phyloP scores from a whole-genome alignment of 2,888 invertebrate species.

The Anaspis maculata region DNA sequence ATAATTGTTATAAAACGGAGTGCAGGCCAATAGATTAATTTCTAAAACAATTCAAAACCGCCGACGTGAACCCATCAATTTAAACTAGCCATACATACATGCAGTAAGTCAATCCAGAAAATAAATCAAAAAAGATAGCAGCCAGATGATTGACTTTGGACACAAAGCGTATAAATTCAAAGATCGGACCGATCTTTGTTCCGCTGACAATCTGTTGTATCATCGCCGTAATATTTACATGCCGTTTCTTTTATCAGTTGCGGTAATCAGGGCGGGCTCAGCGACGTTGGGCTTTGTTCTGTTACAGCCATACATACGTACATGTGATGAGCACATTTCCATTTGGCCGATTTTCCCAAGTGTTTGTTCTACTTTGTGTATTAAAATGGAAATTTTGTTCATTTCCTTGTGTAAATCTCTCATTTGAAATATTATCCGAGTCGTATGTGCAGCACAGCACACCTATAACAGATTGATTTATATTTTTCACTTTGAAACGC shows the following conservation, averaged over 20 bases:
- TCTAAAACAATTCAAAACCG: too few species aligned
- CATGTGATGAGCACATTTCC: too few species aligned
- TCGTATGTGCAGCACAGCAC: too few species aligned
- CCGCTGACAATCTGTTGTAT: slow-evolving; percentile 12
- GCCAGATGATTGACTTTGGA: slow-evolving; percentile 16
- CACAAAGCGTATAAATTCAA: slow-evolving; percentile 15
- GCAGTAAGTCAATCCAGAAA: too few species aligned
- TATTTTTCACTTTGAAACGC: slow-evolving; percentile 15
- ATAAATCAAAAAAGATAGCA: slow-evolving; percentile 15
- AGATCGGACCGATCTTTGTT: too few species aligned
- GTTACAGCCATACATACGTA: too few species aligned
- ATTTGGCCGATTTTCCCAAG: slow-evolving; percentile 30
- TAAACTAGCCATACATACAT: too few species aligned
- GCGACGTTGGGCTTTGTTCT: neutral
- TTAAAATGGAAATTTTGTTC: slow-evolving; percentile 33
- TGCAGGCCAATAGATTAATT: too few species aligned
- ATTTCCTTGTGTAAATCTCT: slow-evolving; percentile 32
- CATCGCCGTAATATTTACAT: slow-evolving; percentile 9
- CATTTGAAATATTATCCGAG: slow-evolving; percentile 23
- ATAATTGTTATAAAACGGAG: too few species aligned
- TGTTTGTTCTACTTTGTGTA: slow-evolving; percentile 31
- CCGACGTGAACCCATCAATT: too few species aligned
- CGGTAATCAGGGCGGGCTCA: too few species aligned
- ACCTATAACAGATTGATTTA: slow-evolving; percentile 27
- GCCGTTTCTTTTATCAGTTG: slow-evolving; percentile 5